phyloP scores from a whole-genome alignment of 2,113 vertebrate genomes.

The Coregonus clupeaformis region DNA sequence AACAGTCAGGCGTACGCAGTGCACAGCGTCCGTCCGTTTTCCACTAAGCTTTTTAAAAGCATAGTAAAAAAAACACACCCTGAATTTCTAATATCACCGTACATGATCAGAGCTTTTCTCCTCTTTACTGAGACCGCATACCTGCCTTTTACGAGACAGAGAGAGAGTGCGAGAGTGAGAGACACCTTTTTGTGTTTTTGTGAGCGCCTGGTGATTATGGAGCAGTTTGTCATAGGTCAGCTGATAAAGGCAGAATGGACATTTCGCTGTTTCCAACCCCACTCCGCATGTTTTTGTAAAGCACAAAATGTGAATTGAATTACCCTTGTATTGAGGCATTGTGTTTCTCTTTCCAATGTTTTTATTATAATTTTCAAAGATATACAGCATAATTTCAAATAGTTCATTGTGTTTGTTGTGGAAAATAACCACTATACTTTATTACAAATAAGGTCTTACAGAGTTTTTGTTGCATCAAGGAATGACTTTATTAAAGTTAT shows the following conservation, averaged over 20 bases:
- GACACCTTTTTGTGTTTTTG: not conserved
- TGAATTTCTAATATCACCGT: not conserved
- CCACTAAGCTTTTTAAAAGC: conserved; percentile 27
- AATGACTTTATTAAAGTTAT: too few relatives aligned
- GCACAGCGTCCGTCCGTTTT: conserved; percentile 17
- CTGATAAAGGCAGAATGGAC: too few relatives aligned
- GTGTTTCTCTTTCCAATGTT: not conserved
- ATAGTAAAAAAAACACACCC: not conserved
- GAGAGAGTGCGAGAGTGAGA: too few relatives aligned
- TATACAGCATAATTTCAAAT: not conserved
- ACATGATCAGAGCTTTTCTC: not conserved
- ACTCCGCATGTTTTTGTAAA: not conserved
- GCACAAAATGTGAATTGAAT: not conserved
- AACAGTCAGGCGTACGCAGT: conserved; percentile 2
- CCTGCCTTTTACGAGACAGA: not conserved
- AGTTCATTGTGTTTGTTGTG: not conserved
- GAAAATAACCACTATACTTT: too few relatives aligned
- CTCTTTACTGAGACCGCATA: not conserved
- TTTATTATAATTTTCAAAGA: not conserved
- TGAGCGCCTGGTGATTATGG: not conserved
- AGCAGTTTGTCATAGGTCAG: not conserved
- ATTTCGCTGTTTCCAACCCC: not conserved
- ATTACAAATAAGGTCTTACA: too few relatives aligned
- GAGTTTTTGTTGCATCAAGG: too few relatives aligned
- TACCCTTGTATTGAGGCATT: not conserved